Conservation (phyloP, 2,113 vertebrate genomes). For the Mobula hypostoma region DNA sequence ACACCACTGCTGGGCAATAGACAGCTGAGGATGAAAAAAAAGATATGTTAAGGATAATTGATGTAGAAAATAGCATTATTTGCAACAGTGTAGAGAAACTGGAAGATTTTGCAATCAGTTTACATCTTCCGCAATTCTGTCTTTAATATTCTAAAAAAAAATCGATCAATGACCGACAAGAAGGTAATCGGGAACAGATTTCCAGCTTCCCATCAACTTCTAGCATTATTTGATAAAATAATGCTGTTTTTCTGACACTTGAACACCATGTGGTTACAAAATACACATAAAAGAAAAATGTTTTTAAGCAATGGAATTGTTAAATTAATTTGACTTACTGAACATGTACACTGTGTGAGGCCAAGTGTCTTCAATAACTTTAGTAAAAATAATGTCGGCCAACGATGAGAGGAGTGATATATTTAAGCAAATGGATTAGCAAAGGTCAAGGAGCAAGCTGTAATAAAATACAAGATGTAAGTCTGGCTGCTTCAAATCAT, state of each 20-base stretch:
- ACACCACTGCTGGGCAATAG: too few relatives aligned
- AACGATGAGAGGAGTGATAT: not conserved
- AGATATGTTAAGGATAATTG: too few relatives aligned
- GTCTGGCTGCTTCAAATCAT: not conserved
- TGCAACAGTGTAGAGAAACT: too few relatives aligned
- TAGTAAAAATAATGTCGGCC: not conserved
- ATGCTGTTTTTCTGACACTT: not conserved
- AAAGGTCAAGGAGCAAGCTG: not conserved
- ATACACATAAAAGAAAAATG: not conserved
- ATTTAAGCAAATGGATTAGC: not conserved
- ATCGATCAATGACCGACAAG: not conserved
- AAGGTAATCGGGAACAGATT: not conserved
- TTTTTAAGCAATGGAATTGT: not conserved
- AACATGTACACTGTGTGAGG: not conserved
- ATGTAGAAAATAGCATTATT: too few relatives aligned
- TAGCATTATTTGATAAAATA: not conserved
- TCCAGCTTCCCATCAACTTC: not conserved
- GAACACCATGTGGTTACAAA: not conserved
- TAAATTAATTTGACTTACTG: constrained; percentile 4
- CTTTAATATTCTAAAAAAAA: too few relatives aligned
- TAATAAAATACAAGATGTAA: not conserved
- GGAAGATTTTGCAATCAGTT: too few relatives aligned
- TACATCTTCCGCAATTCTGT: too few relatives aligned
- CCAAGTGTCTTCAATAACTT: not conserved
- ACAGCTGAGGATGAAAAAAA: too few relatives aligned